Evolutionary conservation across 2,888 invertebrate genomes (phyloP), one percentile per base, ranked within the genome.

Genomic region (Osmoderma eremita): DNA sequence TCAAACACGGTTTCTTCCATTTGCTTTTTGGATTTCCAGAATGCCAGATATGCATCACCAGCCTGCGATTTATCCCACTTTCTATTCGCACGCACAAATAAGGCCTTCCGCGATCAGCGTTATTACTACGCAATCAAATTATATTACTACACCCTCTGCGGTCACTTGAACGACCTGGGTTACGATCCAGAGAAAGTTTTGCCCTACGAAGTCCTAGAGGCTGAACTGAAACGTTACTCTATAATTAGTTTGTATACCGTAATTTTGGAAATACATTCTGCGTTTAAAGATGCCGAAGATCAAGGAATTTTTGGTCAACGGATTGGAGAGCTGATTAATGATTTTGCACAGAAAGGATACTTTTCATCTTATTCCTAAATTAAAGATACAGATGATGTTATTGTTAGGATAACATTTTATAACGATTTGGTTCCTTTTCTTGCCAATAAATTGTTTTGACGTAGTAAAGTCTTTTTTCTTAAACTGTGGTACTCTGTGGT

Each of bases 31-130:
- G 77, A 77, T 54, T 77, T 75, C 71, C 77, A 77, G 69, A 15
- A 76, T 6, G 53, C 71, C 4, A 70, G 72, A n/a, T 66, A 70
- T 50, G 73, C 71, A 1, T 73, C 75, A 0, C 76, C 76, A 1
- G 77, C 70, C 2, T 65, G 74, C 15, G 80, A 81, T 63, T 65
- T 81, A 45, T 65, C 74, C 2, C 79, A 80, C 65, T 72, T 78
- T 65, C 58, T 81, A 10, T 79, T 76, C 67, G 76, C 76, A 3
- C 77, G 75, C 61, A 75, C 76, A 12, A 69, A 73, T 15, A 73
- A 74, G 20, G 69, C 75, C 10, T 67, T 77, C 17, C 73, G 79
- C 3, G 67, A 72, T 17, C 50, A 73, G 50, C 68, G 77, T 53
- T 80, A 70, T 42, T 73, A 79, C 15, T 65, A 73, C 5, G 38